Conservation (phyloP, 2,888 invertebrate genomes). For the Meloe dianella region DNA sequence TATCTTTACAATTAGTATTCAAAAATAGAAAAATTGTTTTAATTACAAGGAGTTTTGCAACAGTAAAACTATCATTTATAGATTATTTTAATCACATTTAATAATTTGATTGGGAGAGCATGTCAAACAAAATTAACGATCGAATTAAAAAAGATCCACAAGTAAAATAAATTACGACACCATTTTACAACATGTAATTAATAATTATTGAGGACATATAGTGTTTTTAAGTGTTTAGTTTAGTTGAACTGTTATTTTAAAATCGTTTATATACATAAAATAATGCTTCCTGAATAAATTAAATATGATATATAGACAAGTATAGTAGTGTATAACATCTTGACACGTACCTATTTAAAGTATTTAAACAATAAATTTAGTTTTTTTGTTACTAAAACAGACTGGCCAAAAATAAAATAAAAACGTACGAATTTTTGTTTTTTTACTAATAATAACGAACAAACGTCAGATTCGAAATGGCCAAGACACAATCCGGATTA, state of each 20-base stretch:
- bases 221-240: not conserved
- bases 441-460: too few species aligned
- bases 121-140: too few species aligned
- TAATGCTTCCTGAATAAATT: constrained; percentile 3
- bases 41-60: too few species aligned
- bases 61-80: too few species aligned
- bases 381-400: not conserved
- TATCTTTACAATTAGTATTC: not conserved
- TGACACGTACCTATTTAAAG: not conserved
- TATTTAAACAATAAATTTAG: not conserved
- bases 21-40: not conserved
- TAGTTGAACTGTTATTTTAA: not conserved
- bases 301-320: not conserved
- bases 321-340: not conserved
- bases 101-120: too few species aligned
- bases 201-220: not conserved
- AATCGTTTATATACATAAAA: not conserved
- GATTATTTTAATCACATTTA: too few species aligned
- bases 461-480: too few species aligned
- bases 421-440: too few species aligned
- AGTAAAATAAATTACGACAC: too few species aligned
- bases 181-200: not conserved
- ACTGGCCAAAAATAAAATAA: too few species aligned
- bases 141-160: too few species aligned
- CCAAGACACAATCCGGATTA: too few species aligned